phyloP scores from a whole-genome alignment of 2,113 vertebrate species.

The Hiodon alosoides region DNA sequence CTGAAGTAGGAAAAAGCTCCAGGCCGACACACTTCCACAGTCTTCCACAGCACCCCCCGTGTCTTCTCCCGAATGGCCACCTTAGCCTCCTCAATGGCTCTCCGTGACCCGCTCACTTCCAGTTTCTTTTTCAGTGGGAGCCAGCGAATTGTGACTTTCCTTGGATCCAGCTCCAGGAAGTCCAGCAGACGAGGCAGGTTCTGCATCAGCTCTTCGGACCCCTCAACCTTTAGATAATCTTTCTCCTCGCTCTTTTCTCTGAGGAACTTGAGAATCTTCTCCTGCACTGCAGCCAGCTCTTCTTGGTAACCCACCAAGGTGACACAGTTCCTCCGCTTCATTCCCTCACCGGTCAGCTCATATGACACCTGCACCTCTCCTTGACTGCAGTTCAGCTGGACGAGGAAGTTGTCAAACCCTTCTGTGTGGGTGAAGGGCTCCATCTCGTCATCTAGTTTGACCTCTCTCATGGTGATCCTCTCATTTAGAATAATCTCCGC shows the following conservation, averaged over 20 bases:
- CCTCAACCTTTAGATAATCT: not conserved
- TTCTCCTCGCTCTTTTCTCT: not conserved
- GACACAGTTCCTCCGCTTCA: not conserved
- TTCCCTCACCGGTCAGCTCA: not conserved
- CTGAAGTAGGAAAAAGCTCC: conserved; percentile 13
- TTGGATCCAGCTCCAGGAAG: not conserved
- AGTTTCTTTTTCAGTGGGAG: not conserved
- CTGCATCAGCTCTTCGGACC: not conserved
- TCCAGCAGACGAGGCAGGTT: not conserved
- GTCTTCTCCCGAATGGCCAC: not conserved
- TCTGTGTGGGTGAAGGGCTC: not conserved
- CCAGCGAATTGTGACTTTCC: not conserved
- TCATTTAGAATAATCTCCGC: conserved; percentile 7
- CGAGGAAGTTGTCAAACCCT: not conserved
- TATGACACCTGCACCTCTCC: not conserved
- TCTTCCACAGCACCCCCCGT: not conserved
- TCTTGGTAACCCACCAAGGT: not conserved
- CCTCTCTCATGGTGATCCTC: not conserved
- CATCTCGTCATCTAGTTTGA: not conserved
- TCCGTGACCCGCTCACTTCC: not conserved
- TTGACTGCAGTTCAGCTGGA: not conserved
- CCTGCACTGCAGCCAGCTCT: not conserved
- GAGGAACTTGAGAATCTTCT: conserved; percentile 9
- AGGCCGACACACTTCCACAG: conserved; percentile 9
- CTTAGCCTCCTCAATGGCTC: not conserved